Evolutionary conservation across 1,140 invertebrate genomes (phyloP), one percentile per base, ranked within the genome.

Genomic region (Hycleus phaleratus): DNA sequence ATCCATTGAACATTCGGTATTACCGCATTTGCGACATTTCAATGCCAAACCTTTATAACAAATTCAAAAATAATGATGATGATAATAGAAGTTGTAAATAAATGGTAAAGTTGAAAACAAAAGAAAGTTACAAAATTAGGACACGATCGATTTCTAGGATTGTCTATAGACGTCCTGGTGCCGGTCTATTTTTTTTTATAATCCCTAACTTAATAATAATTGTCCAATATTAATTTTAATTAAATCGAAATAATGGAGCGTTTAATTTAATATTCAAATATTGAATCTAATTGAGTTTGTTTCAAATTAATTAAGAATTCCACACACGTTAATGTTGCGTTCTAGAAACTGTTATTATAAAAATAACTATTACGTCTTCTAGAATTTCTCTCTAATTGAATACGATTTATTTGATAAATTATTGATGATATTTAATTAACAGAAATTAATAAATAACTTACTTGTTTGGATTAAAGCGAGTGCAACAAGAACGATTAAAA

Each of bases 301-400:
- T 32, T 32, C 4, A 1, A 32, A 4, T 4, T 7, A 7, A 32
- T 32, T 32, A 54, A 46, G n/a, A 56, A 58, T 11, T 32, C 32
- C 32, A 32, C 7, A 7, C 32, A 32, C 32, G 32, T 32, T 32
- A 7, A 5, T 5, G 46, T 57, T 8, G 58, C 57, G 11, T 60
- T 61, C 4, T 65, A 55, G 26, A 49, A 54, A 9, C 9, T 39
- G 39, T 56, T 62, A 40, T 59, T 60, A 62, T 49, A 40, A 61
- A 64, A 45, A 53, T 39, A 52, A 24, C 44, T 12, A 44, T 44
- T 11, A 46, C 26, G 3, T 10, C 18, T 8, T 32, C 7, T 32
- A 7, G 0, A 32, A 7, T 32, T 32, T 32, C 4, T 32, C 7
- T 32, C 7, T 32, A 4, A 32, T 5, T 7, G 1, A 3, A 32